Evolutionary conservation across 2,113 vertebrate species (phyloP), one percentile per base, ranked within the genome.

Genomic region (Pachyramphus minor): DNA sequence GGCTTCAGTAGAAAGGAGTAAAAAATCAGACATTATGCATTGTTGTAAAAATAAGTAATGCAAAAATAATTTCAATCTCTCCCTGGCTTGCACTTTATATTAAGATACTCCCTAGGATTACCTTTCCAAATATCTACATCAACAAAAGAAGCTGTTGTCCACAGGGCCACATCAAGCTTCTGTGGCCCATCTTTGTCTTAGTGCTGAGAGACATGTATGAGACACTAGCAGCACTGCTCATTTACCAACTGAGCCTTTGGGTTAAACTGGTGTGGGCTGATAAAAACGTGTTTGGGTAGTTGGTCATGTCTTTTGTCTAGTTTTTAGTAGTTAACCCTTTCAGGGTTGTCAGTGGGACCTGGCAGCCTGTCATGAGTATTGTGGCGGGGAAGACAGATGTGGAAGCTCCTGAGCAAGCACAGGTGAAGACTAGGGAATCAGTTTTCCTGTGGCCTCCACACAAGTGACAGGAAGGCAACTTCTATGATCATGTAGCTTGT

Each of bases 321-420:
- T 5, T 55, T 47, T 27, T 27, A 22, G 6, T 11, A 27, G 20
- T 22, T 55, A 49, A 69, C 14, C 1, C 41, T 69, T 42, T 23
- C 28, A 52, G 23, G 5, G 14, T 84, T 67, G 4, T 74, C 2
- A 1, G 14, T 33, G 30, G 30, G 15, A 15, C 17, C 33, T 49
- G 19, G 6, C 47, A 44, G 30, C 13, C 19, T 89, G 6, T 9
- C 6, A 11, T 35, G 21, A 42, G 4, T 72, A 15, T 5, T 30
- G 11, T 1, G 3, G 5, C 1, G 0, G 8, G 14, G 3, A 3
- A 59, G 3, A 13, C 7, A 50, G 21, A 21, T 47, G 14, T 4
- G 24, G 10, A 35, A 87, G 18, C 7, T 55, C 33, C 71, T 59
- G 23, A 75, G 42, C 39, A 93, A 81, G 23, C 30, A 33, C 4